Conservation (phyloP, 35 echinoderm and acorn worm species). For the Apostichopus parvimensis region DNA sequence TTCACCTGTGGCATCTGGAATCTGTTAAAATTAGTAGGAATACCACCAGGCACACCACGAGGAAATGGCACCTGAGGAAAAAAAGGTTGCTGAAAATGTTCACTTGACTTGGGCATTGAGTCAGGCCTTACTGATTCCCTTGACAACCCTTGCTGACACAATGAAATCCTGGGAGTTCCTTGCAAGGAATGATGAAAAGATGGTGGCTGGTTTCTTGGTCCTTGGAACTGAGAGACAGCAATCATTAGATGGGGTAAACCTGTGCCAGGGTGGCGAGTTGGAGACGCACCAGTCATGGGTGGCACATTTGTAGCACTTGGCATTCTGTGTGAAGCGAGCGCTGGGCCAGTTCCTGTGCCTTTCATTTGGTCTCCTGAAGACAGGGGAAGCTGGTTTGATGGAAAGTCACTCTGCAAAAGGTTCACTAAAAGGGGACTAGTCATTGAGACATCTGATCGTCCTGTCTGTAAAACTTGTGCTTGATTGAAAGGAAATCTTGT, state of each 20-base stretch:
- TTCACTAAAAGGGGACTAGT: slow-evolving; percentile 95
- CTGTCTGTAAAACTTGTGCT: slow-evolving; percentile 2
- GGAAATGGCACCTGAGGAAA: slow-evolving; percentile 50
- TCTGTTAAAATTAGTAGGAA: background rate
- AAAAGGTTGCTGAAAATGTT: slow-evolving; percentile 43
- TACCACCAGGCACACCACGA: background rate
- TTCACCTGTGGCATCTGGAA: slow-evolving; percentile 27
- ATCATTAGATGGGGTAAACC: background rate
- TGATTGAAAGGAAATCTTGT: slow-evolving; percentile 53
- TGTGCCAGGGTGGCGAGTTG: slow-evolving; percentile 10
- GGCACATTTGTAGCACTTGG: background rate
- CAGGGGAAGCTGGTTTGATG: slow-evolving; percentile 84
- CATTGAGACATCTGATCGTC: slow-evolving; percentile 73
- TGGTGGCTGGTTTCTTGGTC: slow-evolving; percentile 9
- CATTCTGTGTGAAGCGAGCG: background rate
- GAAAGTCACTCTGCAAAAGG: slow-evolving; percentile 90
- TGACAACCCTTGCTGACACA: background rate
- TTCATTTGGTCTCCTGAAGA: slow-evolving; percentile 21
- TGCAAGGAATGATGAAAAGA: slow-evolving; percentile 21
- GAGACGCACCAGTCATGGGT: background rate
- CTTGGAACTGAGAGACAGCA: slow-evolving; percentile 1
- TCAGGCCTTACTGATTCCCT: background rate
- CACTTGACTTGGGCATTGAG: background rate
- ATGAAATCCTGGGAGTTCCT: background rate
- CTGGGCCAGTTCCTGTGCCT: slow-evolving; percentile 6